Base-by-base conservation (phyloP, 2,888 invertebrate genomes). In the Metellina segmentata region DNA sequence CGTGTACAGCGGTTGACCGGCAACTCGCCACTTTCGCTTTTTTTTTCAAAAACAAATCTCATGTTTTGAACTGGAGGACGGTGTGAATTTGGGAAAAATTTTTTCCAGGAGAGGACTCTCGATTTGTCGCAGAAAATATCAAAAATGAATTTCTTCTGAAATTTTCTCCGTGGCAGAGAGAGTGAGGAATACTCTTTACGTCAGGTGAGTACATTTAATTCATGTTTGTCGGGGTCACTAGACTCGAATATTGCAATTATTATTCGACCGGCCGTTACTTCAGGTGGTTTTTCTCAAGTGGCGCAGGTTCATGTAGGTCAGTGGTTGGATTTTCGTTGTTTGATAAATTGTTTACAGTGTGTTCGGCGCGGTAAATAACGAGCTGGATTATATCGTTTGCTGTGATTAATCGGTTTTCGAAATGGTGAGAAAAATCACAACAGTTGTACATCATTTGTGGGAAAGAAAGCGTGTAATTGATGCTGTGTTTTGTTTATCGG, bases 141-240 rank as follows among this genome's bases (percentile, higher is more conserved):
- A 52, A 20, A 61, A 75, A 74, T 77, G 77, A 85, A 75, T 75
- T 69, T 69, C 19, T 4, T 61, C 61, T 79, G 61, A 79, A 61
- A 72, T 20, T 19, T 79, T 79, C 34, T 69, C 51, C 70, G 70
- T 77, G n/a, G 77, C 51, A 51, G 85, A 74, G 85, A 74, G 34
- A 34, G 34, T 79, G 75, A 90, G 90, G 90, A 85, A 90, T 90
- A 90, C 85, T 81, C 90, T 85, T 85, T 90, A 51, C 79, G 49
- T 90, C 90, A 90, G 90, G 90, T 90, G 85, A 90, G 90, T 90
- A 69, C 52, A 51, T 85, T 34, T 81, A n/a, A 77, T 82, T 90
- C 90, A 85, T 85, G 90, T 90, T 52, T 52, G 79, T 90, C 20
- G 90, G 85, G 85, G 90, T 90, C 90, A 90, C 69, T 90, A 85